Percentiles rank a stretch among this genome's conserved stretches.
Evolutionary conservation across 2,113 vertebrate genomes (phyloP).

Genomic region (Scolopax mira): DNA sequence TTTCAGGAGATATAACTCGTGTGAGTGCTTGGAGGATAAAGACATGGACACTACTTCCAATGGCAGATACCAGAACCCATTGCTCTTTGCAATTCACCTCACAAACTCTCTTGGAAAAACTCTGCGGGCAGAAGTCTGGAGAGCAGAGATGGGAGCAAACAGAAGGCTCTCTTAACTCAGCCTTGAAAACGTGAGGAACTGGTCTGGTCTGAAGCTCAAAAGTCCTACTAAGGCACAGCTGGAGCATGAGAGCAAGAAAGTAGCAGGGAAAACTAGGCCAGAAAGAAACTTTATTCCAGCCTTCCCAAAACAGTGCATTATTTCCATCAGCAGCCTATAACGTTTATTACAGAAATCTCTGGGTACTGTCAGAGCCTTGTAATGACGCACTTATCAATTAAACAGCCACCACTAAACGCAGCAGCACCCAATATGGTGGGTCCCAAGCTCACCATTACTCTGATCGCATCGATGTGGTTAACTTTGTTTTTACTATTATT

Average conservation of each 20-base stretch:
- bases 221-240: not conserved
- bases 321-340: not conserved
- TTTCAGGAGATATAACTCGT: not conserved
- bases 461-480: not conserved
- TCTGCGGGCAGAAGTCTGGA: not conserved
- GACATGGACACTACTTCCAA: not conserved
- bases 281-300: not conserved
- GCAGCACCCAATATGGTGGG: not conserved
- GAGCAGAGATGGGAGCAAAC: not conserved
- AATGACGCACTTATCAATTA: not conserved
- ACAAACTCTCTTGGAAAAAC: not conserved
- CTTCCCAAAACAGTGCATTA: constrained; percentile 20
- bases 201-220: not conserved
- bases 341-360: not conserved
- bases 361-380: not conserved
- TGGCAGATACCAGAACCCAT: accelerated
- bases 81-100: not conserved
- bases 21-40: not conserved
- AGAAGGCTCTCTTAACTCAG: not conserved
- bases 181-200: not conserved
- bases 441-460: not conserved
- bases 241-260: not conserved
- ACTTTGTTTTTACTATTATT: not conserved
- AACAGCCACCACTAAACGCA: not conserved
- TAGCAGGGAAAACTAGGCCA: not conserved